Evolutionary conservation across 2,113 vertebrate genomes (phyloP), one percentile per base, ranked within the genome.

Genomic region (Eubucco bourcierii): DNA sequence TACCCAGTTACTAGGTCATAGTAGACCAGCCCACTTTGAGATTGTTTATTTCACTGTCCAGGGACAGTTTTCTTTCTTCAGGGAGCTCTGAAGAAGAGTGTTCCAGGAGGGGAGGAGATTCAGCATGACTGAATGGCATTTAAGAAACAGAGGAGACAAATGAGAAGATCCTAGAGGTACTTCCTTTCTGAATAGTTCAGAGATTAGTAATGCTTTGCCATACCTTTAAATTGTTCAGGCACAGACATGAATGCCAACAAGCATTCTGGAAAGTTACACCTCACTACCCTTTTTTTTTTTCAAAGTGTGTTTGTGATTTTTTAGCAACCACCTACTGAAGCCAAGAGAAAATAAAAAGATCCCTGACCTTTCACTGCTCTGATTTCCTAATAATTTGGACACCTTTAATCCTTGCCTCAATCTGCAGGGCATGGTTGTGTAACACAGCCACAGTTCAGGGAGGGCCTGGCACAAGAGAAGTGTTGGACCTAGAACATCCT

Each of bases 311-410:
- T 87, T 71, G 60, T 64, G n/a, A 73, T 39, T 90, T 97, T 96
- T 92, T 70, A 79, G 63, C 87, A 86, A 28, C 53, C 34, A 76
- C 87, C 80, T 85, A 90, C 80, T 14, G 14, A 92, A 94, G 76
- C 65, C 64, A 90, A 96, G 83, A 93, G 70, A 95, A 94, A 95
- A 94, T 80, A 91, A 60, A 80, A 95, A 94, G 95, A 96, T 96
- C 88, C 86, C 70, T 97, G 96, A 97, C 93, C 95, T 97, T 96
- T 96, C 92, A 90, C 70, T 89, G 91, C 80, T 95, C 89, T 88
- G 95, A 95, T 97, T 97, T 96, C 95, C 95, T 95, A 97, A 97
- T 93, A 96, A 96, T 96, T 97, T 94, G 96, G 97, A 97, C 95
- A 97, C 95, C 95, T 97, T 94, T 85, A 86, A 90, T 87, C 84